A percentile compares a stretch with the other conserved stretches of the same genome.
phyloP scores from a whole-genome alignment of 2,888 invertebrate genomes.

The Ametastegia equiseti region DNA sequence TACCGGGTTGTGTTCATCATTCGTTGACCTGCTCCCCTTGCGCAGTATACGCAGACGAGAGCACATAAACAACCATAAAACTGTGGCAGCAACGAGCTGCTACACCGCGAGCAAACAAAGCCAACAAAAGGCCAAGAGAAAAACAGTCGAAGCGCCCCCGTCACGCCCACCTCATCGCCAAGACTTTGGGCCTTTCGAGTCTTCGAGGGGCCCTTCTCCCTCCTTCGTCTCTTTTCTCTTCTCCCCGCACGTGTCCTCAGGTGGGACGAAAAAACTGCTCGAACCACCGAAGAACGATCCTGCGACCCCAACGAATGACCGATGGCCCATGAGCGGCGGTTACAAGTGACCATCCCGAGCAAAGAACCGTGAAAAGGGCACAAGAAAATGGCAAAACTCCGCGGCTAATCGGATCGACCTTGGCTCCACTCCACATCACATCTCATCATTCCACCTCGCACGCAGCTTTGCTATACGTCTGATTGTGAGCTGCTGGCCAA shows the following conservation, averaged over 20 bases:
- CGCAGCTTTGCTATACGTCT: background rate
- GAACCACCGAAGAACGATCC: constrained; percentile 31
- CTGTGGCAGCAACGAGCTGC: constrained; percentile 47
- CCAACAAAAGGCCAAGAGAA: constrained; percentile 45
- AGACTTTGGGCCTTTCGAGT: constrained; percentile 40
- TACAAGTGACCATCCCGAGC: constrained; percentile 28
- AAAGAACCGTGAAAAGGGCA: constrained; percentile 44
- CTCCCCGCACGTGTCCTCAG: constrained; percentile 45
- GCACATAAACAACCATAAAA: constrained; percentile 46
- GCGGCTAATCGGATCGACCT: constrained; percentile 40
- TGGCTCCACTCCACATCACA: constrained; percentile 19
- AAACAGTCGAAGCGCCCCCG: constrained; percentile 43
- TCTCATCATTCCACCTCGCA: constrained; percentile 33
- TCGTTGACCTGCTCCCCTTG: constrained; percentile 34
- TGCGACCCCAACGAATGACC: constrained; percentile 34
- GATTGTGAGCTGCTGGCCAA: background rate
- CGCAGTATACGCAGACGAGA: constrained; percentile 25
- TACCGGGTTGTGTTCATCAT: constrained; percentile 38
- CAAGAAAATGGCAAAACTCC: constrained; percentile 35
- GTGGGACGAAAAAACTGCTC: constrained; percentile 45
- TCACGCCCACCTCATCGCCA: constrained; percentile 45
- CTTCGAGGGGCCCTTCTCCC: constrained; percentile 22
- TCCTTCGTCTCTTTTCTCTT: constrained; percentile 27
- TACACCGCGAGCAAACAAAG: constrained; percentile 42
- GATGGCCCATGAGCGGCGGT: constrained; percentile 16